These are phyloP conservation scores for Falco naumanni DNA, from an alignment of 2,797 vertebrate genomes.

Conservation along the genomic window DNA sequence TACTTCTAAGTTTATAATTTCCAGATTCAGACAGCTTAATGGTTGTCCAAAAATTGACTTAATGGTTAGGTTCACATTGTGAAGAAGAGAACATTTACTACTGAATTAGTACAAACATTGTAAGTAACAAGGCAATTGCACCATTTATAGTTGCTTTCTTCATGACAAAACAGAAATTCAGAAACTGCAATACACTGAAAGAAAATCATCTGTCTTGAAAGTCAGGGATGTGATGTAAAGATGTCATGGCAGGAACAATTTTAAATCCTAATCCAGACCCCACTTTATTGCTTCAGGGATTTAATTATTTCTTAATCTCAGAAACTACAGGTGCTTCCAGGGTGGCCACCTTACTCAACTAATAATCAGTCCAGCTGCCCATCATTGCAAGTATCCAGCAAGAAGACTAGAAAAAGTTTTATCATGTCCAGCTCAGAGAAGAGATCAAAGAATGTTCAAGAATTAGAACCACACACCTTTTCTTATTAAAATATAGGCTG, in stretches of 20 bases:
- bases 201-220: neutral
- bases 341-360: constrained; percentile 46
- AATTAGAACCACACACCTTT: neutral
- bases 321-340: constrained; percentile 67
- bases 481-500: neutral
- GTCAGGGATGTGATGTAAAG: neutral
- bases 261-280: constrained; percentile 16
- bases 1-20: neutral
- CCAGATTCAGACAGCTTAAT: neutral
- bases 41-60: neutral
- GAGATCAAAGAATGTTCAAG: neutral
- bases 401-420: constrained; percentile 35
- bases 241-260: neutral
- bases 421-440: neutral
- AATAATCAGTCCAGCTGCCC: constrained; percentile 69
- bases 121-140: neutral
- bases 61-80: neutral
- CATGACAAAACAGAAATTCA: neutral
- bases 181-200: neutral
- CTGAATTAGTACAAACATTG: neutral
- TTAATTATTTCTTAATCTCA: constrained; percentile 62
- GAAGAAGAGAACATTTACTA: neutral
- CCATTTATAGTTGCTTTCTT: neutral
- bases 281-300: constrained; percentile 56
- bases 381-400: constrained; percentile 36